phyloP scores from a whole-genome alignment of 1,140 invertebrate species.

The Ceratina calcarata region DNA sequence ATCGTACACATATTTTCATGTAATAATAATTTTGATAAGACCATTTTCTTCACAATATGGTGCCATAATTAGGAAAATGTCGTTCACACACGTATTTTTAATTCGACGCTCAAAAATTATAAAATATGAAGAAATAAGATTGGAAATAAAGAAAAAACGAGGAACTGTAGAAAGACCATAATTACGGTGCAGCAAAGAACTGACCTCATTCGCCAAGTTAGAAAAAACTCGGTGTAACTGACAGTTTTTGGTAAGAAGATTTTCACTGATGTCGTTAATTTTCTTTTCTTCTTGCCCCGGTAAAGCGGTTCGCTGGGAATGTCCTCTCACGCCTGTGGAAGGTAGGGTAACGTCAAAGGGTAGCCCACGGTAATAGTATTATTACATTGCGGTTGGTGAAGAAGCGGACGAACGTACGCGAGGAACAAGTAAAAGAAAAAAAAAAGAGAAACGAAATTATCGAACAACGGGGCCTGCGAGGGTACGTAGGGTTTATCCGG shows the following conservation, averaged over 20 bases:
- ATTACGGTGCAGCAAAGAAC: conserved; percentile 53
- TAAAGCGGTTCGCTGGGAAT: background rate
- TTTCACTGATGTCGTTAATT: conserved; percentile 45
- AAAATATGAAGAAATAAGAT: background rate
- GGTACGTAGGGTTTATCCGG: conserved; percentile 11
- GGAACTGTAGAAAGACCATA: conserved; percentile 26
- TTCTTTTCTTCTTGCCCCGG: conserved; percentile 25
- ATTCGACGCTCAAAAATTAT: no score
- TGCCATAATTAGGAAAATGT: no score
- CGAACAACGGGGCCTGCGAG: background rate
- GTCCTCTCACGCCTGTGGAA: background rate
- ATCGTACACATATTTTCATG: no score
- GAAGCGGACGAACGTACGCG: background rate
- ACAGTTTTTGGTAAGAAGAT: conserved; percentile 41
- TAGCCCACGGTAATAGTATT: background rate
- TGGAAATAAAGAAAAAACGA: background rate
- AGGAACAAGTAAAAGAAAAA: no score
- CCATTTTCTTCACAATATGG: no score
- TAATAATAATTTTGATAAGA: no score
- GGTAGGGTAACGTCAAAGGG: conserved; percentile 18
- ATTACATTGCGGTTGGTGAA: conserved; percentile 20
- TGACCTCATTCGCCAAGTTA: background rate
- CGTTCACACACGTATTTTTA: no score
- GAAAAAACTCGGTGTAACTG: conserved; percentile 19
- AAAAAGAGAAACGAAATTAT: conserved; percentile 33